These are phyloP conservation scores for Melanogrammus aeglefinus DNA, from an alignment of 2,797 vertebrate genomes.

Conservation along the genomic window DNA sequence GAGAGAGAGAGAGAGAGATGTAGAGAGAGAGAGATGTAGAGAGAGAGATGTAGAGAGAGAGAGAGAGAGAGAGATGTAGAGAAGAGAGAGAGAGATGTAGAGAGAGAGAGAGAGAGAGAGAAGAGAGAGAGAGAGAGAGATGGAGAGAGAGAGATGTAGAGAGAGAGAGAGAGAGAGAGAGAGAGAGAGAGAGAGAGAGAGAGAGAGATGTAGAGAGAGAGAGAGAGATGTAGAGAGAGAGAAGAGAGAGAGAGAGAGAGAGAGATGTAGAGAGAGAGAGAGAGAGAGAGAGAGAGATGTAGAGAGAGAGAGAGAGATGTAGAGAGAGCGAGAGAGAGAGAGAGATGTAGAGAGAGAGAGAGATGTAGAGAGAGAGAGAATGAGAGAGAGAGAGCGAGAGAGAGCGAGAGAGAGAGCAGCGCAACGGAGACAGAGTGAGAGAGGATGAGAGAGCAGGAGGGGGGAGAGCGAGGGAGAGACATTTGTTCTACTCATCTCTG, in stretches of 20 bases:
- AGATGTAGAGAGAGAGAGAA: background rate
- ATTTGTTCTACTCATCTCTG: conserved; percentile 99
- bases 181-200: conserved; percentile 4
- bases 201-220: conserved; percentile 3
- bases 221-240: background rate
- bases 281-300: conserved; percentile 49
- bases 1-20: background rate
- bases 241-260: background rate
- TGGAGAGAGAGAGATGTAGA: conserved; percentile 19
- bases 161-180: conserved; percentile 60
- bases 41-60: background rate
- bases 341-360: background rate
- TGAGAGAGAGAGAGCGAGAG: background rate
- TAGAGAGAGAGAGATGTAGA: background rate
- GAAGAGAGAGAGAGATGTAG: background rate
- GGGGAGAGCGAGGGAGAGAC: conserved; percentile 65
- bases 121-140: conserved; percentile 20
- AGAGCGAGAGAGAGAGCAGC: conserved; percentile 23
- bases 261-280: background rate
- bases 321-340: no score
- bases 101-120: conserved; percentile 30
- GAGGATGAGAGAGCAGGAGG: conserved; percentile 24
- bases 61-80: background rate
- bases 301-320: background rate
- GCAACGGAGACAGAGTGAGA: conserved; percentile 25